Percentiles rank a stretch among this genome's conserved stretches.
phyloP scores from a whole-genome alignment of 2,113 vertebrate species.

The Microtus montanus region DNA sequence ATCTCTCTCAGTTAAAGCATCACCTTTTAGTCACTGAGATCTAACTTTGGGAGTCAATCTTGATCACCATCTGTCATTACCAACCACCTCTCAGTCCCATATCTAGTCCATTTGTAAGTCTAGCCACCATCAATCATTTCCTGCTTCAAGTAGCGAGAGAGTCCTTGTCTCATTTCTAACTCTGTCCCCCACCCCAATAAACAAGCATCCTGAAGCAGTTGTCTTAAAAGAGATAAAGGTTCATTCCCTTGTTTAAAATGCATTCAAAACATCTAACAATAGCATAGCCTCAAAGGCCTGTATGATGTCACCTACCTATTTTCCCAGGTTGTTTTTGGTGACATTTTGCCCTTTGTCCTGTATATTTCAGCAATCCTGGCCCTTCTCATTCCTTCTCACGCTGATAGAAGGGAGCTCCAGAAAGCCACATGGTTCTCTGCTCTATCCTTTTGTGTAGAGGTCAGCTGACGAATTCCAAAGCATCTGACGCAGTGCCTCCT shows the following conservation, averaged over 20 bases:
- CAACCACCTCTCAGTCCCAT: background rate
- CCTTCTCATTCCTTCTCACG: background rate
- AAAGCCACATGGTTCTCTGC: background rate
- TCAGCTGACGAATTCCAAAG: background rate
- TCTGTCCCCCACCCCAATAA: background rate
- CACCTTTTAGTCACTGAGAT: background rate
- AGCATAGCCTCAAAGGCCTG: background rate
- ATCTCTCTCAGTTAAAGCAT: background rate
- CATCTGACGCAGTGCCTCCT: background rate
- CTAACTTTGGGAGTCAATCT: background rate
- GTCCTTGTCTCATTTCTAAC: background rate
- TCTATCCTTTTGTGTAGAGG: background rate
- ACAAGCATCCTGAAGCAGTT: background rate
- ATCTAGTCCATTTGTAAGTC: background rate
- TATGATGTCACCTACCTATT: background rate
- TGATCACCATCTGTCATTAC: background rate
- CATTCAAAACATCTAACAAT: background rate
- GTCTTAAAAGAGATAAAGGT: background rate
- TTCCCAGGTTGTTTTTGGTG: background rate
- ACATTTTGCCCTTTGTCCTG: background rate
- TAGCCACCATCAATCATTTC: background rate
- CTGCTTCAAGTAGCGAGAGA: background rate
- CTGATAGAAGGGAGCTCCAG: background rate
- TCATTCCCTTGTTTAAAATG: slow-evolving; percentile 1
- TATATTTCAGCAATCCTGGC: background rate